Base-by-base conservation (phyloP, 2,888 invertebrate genomes). In the Rosalia funebris region DNA sequence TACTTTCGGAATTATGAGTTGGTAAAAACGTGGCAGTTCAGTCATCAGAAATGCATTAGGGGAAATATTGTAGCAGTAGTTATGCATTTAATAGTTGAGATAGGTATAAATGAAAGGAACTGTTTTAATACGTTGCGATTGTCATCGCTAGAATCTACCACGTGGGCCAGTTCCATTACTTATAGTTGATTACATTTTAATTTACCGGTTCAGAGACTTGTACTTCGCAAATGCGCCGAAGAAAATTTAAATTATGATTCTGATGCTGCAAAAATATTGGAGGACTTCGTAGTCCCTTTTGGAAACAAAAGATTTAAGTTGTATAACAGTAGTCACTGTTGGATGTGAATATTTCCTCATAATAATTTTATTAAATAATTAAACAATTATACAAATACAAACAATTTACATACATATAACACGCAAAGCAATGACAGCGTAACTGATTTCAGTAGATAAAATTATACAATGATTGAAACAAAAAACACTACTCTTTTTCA, bases 121-220 rank as follows among this genome's bases (percentile, higher is more conserved):
- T 68, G 71, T 71, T 74, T 73, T 73, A 74, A 72, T 74, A 71
- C 70, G 69, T 72, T 71, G 71, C 72, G 72, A 75, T 73, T 70
- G 71, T 70, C 71, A 71, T 73, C 71, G 66, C 59, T 64, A 62
- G 64, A 57, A 64, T 65, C 65, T 68, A 65, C 68, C 73, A 72
- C 75, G 72, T 75, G 75, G 68, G 71, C 72, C 70, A 73, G 66
- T 69, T 66, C 68, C 66, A 75, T 77, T 77, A 77, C 72, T 75
- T 74, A 76, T 75, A 74, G 76, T 63, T 75, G 75, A 77, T 78
- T 77, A 75, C 75, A 74, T 77, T 77, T 78, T 77, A 77, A 78
- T 78, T 78, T 78, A 74, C 68, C 75, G 75, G 68, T 74, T 72
- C 72, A 69, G 47, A 71, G 75, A 73, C 65, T 72, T 47, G 47